Base-by-base conservation (phyloP, 2,797 vertebrate species). In the Manis crassicaudata region DNA sequence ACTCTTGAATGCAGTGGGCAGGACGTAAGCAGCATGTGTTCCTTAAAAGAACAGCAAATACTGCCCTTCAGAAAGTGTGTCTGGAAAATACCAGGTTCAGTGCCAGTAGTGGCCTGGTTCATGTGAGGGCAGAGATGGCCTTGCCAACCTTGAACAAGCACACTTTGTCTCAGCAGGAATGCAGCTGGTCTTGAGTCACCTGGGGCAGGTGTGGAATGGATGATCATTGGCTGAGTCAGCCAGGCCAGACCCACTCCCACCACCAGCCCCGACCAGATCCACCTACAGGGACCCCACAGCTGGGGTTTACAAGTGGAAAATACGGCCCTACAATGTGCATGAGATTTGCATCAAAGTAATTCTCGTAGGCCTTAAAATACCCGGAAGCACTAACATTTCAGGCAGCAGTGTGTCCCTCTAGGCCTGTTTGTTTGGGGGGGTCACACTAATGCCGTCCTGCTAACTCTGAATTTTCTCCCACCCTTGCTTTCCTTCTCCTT, bases 331-430 rank as follows among this genome's bases (percentile, higher is more conserved):
- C 90, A 50, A 92, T 40, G 1, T 92, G 95, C 92, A 88, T 94
- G 95, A 46, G 94, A 93, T 81, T 97, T 79, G 46, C 37, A 88
- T 96, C 97, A 93, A 90, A 9, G 76, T 63, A 7, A 83, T 86
- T 86, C 73, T 97, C 70, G 84, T 87, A 85, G 9, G 0, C 46
- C n/a, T 56, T 40, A 23, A 35, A 54, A 27, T 14, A 12, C 52
- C 46, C 52, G 35, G 56, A 95, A 75, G 82, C 37, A 68, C 93
- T 92, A 60, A 79, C 90, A 88, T 96, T n/a, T 94, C 72, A 2
- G 70, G 88, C 95, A 83, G 85, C 3, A 0, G 18, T 27, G 93
- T 85, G n/a, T 90, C 5, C 18, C 17, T 23, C 89, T 76, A 40
- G 89, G 52, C 96, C 40, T 21, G 25, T 35, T 83, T 91, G 91